Evolutionary conservation across 2,797 vertebrate species (phyloP).

Genomic region (Dendrocincla tyrannina): DNA sequence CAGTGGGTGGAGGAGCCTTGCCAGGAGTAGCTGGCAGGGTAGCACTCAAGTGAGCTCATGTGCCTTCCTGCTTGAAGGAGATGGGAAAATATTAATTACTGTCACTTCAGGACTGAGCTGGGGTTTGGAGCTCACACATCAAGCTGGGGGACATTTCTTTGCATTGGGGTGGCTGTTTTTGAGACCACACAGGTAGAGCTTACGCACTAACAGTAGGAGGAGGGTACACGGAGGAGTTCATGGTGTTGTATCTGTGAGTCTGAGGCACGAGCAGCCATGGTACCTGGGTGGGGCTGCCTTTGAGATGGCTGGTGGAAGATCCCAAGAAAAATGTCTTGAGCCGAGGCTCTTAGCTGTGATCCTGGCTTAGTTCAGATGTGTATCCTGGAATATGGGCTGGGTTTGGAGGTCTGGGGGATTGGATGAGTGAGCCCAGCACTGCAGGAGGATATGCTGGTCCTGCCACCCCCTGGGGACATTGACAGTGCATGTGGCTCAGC

Average conservation of each 20-base stretch:
- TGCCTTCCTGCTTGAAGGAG: neutral
- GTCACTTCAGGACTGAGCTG: neutral
- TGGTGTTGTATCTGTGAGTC: fast-evolving
- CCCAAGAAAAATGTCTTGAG: neutral
- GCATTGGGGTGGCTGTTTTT: neutral
- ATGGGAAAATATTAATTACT: neutral
- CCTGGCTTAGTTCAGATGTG: fast-evolving
- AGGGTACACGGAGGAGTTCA: neutral
- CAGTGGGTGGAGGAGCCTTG: neutral
- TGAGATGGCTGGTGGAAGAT: neutral
- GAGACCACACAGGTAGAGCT: neutral
- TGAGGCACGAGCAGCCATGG: fast-evolving
- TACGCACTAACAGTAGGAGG: fast-evolving
- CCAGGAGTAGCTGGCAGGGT: neutral
- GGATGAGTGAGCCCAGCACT: neutral
- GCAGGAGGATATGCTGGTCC: neutral
- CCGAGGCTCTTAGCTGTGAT: neutral
- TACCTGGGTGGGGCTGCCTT: neutral
- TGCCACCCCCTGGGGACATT: neutral
- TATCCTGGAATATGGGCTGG: fast-evolving
- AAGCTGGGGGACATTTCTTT: neutral
- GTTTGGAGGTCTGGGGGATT: neutral
- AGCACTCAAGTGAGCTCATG: neutral
- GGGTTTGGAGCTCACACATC: neutral
- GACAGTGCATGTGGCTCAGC: neutral